These are phyloP conservation scores for Anabas testudineus DNA, from an alignment of 2,797 vertebrate species.

Conservation along the genomic window DNA sequence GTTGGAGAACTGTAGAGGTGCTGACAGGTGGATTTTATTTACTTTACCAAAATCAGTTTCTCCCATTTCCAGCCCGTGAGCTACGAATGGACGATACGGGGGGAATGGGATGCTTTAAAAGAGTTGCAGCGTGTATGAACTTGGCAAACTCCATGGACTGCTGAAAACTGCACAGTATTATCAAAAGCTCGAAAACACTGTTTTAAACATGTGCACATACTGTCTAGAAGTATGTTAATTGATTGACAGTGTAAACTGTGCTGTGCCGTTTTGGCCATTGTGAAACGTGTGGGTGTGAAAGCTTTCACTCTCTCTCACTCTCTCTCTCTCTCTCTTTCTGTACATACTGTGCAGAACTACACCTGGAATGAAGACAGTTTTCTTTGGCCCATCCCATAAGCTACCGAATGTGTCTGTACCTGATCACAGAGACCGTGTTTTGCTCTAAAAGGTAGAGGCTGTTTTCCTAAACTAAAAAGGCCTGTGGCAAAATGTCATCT, in stretches of 20 bases:
- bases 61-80: neutral
- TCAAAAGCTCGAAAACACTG: neutral
- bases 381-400: slow-evolving; percentile 36
- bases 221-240: neutral
- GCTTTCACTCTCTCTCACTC: neutral
- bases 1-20: neutral
- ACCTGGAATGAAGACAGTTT: slow-evolving; percentile 50
- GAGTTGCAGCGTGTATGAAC: neutral
- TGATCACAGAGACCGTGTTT: slow-evolving; percentile 47
- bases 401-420: slow-evolving; percentile 59
- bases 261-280: slow-evolving; percentile 1
- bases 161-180: neutral
- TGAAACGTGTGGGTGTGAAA: slow-evolving; percentile 31
- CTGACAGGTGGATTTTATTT: neutral
- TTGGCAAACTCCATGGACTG: neutral
- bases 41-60: slow-evolving; percentile 2
- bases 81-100: no score
- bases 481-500: slow-evolving; percentile 41
- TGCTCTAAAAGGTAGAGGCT: slow-evolving; percentile 33
- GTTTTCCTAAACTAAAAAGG: slow-evolving; percentile 54
- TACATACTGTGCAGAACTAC: slow-evolving; percentile 23
- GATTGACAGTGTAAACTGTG: neutral
- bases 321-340: neutral
- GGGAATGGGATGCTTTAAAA: no score
- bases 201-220: neutral